Conservation (phyloP, 37 sponge, comb jelly and placozoan species). For the Crambe crambe region DNA sequence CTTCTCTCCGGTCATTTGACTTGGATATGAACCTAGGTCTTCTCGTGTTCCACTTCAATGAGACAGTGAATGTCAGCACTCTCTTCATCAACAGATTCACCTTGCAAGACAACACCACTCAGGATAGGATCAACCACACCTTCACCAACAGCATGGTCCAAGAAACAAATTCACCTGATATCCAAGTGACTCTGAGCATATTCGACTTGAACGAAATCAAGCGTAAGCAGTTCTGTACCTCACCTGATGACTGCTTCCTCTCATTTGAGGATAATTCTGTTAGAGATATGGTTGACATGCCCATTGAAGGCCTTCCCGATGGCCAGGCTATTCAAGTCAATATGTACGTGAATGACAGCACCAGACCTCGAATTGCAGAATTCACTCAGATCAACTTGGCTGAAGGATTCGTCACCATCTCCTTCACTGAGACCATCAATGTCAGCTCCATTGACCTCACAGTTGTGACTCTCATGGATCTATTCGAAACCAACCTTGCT, state of each 20-base stretch:
- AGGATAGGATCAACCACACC: constrained; percentile 46
- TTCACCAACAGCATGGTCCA: constrained; percentile 65
- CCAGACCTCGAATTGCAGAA: constrained; percentile 58
- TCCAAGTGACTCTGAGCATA: constrained; percentile 48
- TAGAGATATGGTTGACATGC: constrained; percentile 77
- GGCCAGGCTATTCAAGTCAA: constrained; percentile 69
- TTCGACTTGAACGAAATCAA: constrained; percentile 92
- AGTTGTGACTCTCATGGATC: constrained; percentile 71
- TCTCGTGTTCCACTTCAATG: constrained; percentile 79
- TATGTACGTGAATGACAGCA: constrained; percentile 63
- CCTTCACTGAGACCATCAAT: constrained; percentile 87
- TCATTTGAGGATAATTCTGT: constrained; percentile 78
- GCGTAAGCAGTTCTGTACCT: constrained; percentile 69
- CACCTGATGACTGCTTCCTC: constrained; percentile 60
- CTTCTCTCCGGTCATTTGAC: constrained; percentile 73
- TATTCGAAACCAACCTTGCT: constrained; percentile 60
- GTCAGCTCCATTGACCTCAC: constrained; percentile 58
- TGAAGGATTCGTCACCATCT: constrained; percentile 57
- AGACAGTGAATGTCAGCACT: constrained; percentile 86
- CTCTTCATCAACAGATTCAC: constrained; percentile 51
- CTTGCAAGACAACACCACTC: constrained; percentile 63
- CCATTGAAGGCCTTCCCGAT: constrained; percentile 78
- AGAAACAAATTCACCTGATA: constrained; percentile 48
- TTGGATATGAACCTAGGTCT: constrained; percentile 84
- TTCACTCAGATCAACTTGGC: constrained; percentile 79